phyloP scores from a whole-genome alignment of 2,888 invertebrate species.

The Hypsopygia costalis region DNA sequence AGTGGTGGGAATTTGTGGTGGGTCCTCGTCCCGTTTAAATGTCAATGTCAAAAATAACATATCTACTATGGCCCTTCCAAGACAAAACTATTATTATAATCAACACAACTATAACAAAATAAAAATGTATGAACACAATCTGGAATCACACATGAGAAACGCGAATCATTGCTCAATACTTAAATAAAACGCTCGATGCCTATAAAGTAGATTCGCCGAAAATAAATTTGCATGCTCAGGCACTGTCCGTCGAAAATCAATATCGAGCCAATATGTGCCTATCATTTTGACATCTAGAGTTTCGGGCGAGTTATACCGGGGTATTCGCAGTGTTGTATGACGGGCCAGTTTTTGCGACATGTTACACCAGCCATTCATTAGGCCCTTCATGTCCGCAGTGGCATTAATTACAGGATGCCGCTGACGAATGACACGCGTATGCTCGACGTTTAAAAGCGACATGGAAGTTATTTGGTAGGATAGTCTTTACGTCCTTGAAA shows the following conservation, averaged over 20 bases:
- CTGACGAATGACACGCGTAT: constrained; percentile 54
- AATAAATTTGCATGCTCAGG: constrained; percentile 43
- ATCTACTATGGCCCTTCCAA: no score
- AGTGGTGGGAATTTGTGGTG: no score
- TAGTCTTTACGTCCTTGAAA: neutral
- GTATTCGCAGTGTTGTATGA: constrained; percentile 49
- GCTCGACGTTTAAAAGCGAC: constrained; percentile 19
- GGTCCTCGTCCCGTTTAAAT: no score
- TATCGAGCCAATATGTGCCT: constrained; percentile 62
- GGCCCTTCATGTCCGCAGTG: constrained; percentile 54
- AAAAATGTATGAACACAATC: neutral
- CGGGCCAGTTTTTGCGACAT: constrained; percentile 66
- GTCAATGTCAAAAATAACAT: no score
- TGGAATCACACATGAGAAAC: constrained; percentile 3
- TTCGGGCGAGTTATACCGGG: constrained; percentile 37
- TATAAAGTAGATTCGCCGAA: constrained; percentile 25
- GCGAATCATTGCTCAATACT: constrained; percentile 9
- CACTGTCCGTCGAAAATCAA: constrained; percentile 60
- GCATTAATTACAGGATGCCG: constrained; percentile 69
- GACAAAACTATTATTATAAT: no score
- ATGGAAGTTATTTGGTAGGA: neutral
- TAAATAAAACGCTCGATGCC: constrained; percentile 22
- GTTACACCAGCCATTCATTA: constrained; percentile 71
- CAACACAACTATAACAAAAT: no score
- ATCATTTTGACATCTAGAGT: constrained; percentile 73